These are phyloP conservation scores for Lophotis ruficrista DNA, from an alignment of 2,113 vertebrate genomes.

Conservation along the genomic window DNA sequence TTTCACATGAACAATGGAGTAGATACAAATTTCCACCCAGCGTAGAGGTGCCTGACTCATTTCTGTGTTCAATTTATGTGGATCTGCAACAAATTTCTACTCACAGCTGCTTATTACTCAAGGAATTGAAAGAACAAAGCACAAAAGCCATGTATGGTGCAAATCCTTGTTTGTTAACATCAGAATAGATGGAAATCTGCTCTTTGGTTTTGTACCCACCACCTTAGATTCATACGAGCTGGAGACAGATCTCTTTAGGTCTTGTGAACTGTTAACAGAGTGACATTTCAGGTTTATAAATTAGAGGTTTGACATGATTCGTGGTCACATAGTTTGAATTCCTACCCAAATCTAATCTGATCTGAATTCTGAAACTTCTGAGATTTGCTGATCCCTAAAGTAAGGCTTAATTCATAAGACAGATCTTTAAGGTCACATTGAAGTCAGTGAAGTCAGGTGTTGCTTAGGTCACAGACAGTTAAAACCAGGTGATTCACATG, in stretches of 20 bases:
- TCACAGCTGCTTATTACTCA: background rate
- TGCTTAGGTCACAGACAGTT: background rate
- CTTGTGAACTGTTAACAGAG: background rate
- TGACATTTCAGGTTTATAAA: background rate
- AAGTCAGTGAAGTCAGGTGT: background rate
- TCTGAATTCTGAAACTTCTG: background rate
- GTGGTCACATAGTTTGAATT: background rate
- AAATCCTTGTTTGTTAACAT: background rate
- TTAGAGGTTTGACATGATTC: background rate
- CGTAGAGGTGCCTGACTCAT: background rate
- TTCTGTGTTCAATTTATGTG: background rate
- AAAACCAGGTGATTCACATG: background rate
- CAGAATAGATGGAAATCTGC: background rate
- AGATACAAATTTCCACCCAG: background rate
- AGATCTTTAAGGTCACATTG: background rate
- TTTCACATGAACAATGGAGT: background rate
- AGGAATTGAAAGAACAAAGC: background rate
- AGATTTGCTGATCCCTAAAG: background rate
- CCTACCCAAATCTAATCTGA: background rate
- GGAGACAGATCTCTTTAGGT: background rate
- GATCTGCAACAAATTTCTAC: background rate
- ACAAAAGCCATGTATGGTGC: background rate
- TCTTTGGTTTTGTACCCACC: background rate
- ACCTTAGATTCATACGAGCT: background rate
- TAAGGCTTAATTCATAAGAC: background rate